Conservation (phyloP, 2,888 invertebrate species). For the Drosophila algonquin region DNA sequence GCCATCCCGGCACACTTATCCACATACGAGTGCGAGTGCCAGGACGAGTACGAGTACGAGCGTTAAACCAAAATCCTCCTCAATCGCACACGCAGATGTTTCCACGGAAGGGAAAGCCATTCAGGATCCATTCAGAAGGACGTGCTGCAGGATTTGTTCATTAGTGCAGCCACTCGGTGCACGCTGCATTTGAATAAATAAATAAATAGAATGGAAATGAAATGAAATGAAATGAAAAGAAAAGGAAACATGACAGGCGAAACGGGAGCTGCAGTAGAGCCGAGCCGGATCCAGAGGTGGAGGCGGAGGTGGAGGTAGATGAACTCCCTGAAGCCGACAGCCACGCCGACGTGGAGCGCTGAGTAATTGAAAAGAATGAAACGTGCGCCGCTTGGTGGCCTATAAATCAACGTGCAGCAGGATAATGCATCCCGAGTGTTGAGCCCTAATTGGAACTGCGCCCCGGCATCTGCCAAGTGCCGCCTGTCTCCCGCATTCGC, state of each 20-base stretch:
- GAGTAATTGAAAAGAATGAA: slow-evolving; percentile 49
- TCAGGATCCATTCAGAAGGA: slow-evolving; percentile 13
- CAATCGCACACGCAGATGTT: slow-evolving; percentile 67
- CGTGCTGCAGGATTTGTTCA: slow-evolving; percentile 57
- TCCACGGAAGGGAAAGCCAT: slow-evolving; percentile 42
- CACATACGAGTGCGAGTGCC: slow-evolving; percentile 6
- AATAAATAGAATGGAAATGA: slow-evolving; percentile 50
- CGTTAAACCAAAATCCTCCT: slow-evolving; percentile 7
- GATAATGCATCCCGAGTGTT: slow-evolving; percentile 69
- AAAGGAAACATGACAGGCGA: slow-evolving; percentile 52
- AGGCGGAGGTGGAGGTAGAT: slow-evolving; percentile 16
- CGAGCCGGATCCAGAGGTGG: slow-evolving; percentile 13
- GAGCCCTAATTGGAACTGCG: slow-evolving; percentile 69
- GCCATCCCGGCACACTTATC: slow-evolving; percentile 39
- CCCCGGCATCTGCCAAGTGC: slow-evolving; percentile 54
- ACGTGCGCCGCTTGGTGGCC: slow-evolving; percentile 45
- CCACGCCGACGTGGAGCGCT: slow-evolving; percentile 23
- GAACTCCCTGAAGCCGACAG: slow-evolving; percentile 13
- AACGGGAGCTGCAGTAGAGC: slow-evolving; percentile 33
- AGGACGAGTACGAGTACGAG: background rate
- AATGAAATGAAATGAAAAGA: slow-evolving; percentile 18
- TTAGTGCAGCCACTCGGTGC: slow-evolving; percentile 60
- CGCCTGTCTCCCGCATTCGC: slow-evolving; percentile 46
- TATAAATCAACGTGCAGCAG: slow-evolving; percentile 69
- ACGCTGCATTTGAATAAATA: slow-evolving; percentile 70